Percentiles rank a stretch among this genome's conserved stretches.
Evolutionary conservation across 1,140 invertebrate genomes (phyloP).

Genomic region (Drosophila kurseongensis): DNA sequence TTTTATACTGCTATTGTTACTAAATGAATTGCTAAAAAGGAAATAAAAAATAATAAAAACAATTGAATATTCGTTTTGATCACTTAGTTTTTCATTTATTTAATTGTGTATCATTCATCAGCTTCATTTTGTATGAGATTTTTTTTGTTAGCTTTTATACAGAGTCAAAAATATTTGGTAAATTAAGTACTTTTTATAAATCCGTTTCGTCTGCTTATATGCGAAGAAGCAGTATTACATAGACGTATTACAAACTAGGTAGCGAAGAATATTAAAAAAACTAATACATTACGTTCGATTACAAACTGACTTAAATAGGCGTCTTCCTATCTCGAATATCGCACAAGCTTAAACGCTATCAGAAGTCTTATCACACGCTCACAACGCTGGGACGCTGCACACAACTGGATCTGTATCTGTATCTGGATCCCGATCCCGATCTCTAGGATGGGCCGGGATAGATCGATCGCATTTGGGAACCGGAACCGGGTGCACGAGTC

Average conservation of each 20-base stretch:
- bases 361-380: slow-evolving; percentile 80
- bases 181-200: slow-evolving; percentile 83
- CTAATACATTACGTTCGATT: slow-evolving; percentile 79
- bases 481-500: slow-evolving; percentile 75
- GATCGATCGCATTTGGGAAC: slow-evolving; percentile 44
- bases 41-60: slow-evolving; percentile 4
- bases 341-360: slow-evolving; percentile 71
- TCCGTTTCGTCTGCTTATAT: slow-evolving; percentile 72
- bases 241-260: slow-evolving; percentile 65
- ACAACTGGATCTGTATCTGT: slow-evolving; percentile 21
- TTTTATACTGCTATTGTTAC: too few species aligned
- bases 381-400: slow-evolving; percentile 53
- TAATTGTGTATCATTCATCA: slow-evolving; percentile 60
- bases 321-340: slow-evolving; percentile 53
- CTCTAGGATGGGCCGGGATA: neutral
- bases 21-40: too few species aligned
- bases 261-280: slow-evolving; percentile 73
- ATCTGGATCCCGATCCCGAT: neutral
- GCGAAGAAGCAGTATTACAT: slow-evolving; percentile 61
- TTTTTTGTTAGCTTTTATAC: slow-evolving; percentile 61
- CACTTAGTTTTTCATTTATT: slow-evolving; percentile 62
- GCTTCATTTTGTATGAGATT: slow-evolving; percentile 68
- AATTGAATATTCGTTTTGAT: slow-evolving; percentile 57
- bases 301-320: slow-evolving; percentile 80
- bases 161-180: slow-evolving; percentile 80